A percentile compares a stretch with the other conserved stretches of the same genome.
Evolutionary conservation across 2,888 invertebrate species (phyloP).

Genomic region (Belgica antarctica): DNA sequence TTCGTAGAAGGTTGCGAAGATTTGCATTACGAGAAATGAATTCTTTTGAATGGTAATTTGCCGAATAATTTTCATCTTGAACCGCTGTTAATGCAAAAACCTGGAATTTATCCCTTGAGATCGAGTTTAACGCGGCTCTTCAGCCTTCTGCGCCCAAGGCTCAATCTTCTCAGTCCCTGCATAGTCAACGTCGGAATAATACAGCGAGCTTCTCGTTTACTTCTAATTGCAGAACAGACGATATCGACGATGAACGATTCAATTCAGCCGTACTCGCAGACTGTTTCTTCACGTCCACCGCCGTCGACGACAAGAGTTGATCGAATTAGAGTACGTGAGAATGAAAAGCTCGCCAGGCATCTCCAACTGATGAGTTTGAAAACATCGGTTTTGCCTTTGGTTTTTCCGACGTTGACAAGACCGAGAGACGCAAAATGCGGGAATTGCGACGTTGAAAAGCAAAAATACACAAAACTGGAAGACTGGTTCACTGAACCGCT

Average conservation of each 20-base stretch:
- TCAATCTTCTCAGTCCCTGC: constrained; percentile 4
- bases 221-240: constrained; percentile 15
- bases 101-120: too few relatives aligned
- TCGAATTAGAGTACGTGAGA: constrained; percentile 25
- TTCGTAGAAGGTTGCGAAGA: too few relatives aligned
- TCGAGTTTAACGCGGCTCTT: too few relatives aligned
- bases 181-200: too few relatives aligned
- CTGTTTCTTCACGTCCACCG: too few relatives aligned
- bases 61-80: too few relatives aligned
- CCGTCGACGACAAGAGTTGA: not conserved
- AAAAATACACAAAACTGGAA: not conserved
- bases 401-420: not conserved
- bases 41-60: too few relatives aligned
- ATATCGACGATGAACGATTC: constrained; percentile 6
- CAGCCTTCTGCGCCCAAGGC: too few relatives aligned
- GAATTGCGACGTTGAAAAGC: not conserved
- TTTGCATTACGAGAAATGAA: too few relatives aligned
- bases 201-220: not conserved
- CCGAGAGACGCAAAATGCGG: not conserved
- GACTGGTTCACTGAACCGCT: not conserved
- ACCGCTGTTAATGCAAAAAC: too few relatives aligned
- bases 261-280: not conserved
- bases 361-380: not conserved
- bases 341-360: not conserved
- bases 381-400: not conserved